phyloP scores from a whole-genome alignment of 2,888 invertebrate genomes.

The Eumacrocentrus americanus region DNA sequence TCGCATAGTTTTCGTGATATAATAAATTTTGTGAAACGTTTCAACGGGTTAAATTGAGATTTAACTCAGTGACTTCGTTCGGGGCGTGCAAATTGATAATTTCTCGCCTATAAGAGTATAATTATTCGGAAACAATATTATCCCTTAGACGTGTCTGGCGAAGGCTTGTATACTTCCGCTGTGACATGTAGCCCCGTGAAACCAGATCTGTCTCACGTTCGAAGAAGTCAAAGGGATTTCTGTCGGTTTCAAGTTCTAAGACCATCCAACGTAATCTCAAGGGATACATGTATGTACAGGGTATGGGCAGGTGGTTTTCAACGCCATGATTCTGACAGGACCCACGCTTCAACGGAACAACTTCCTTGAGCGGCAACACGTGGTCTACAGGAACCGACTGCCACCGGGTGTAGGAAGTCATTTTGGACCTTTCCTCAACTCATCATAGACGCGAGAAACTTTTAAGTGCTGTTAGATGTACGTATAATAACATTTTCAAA shows the following conservation, averaged over 20 bases:
- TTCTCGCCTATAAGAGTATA: too few species aligned
- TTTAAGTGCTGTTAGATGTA: background rate
- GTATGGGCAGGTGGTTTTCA: constrained; percentile 49
- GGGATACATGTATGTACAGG: too few species aligned
- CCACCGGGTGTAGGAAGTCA: constrained; percentile 19
- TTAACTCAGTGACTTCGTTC: too few species aligned
- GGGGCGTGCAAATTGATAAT: too few species aligned
- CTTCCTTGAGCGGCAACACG: constrained; percentile 10
- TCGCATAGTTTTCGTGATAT: too few species aligned
- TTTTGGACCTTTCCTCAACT: background rate
- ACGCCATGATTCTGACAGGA: constrained; percentile 42
- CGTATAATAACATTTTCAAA: background rate
- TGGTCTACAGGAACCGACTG: constrained; percentile 10
- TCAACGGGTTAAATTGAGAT: too few species aligned
- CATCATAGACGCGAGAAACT: background rate
- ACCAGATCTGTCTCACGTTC: constrained; percentile 39
- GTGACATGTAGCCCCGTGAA: constrained; percentile 38
- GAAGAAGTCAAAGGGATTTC: constrained; percentile 38
- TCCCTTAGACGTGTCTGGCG: background rate
- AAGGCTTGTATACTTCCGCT: constrained; percentile 28
- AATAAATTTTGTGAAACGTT: too few species aligned
- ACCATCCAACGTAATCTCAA: constrained; percentile 29
- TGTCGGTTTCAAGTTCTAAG: constrained; percentile 38
- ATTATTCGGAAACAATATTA: too few species aligned
- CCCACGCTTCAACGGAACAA: constrained; percentile 46